A percentile compares a stretch with the other conserved stretches of the same genome.
Conservation (phyloP, 2,888 invertebrate genomes). For the Cabera pusaria region DNA sequence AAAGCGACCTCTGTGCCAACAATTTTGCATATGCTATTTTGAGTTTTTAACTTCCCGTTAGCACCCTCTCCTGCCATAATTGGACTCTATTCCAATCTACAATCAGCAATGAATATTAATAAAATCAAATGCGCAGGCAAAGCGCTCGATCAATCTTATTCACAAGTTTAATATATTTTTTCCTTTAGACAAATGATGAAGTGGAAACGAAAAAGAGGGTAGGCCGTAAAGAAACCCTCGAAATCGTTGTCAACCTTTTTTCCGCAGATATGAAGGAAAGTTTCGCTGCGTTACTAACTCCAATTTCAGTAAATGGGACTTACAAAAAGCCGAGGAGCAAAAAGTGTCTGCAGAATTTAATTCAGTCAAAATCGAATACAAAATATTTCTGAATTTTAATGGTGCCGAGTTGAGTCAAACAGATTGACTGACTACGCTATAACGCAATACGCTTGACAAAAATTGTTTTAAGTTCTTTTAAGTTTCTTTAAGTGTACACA, state of each 20-base stretch:
- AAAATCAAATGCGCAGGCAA: constrained; percentile 48
- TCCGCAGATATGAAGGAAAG: constrained; percentile 32
- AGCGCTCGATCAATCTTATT: constrained; percentile 52
- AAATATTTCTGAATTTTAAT: constrained; percentile 2
- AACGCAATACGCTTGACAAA: no score
- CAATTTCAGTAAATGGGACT: constrained; percentile 32
- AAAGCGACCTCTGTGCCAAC: constrained; percentile 57
- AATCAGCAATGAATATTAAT: constrained; percentile 77
- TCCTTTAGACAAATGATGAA: constrained; percentile 48
- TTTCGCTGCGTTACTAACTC: constrained; percentile 29
- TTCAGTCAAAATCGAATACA: constrained; percentile 1
- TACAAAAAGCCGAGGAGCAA: constrained; percentile 14
- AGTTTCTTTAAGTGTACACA: no score
- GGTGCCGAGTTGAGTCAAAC: background rate
- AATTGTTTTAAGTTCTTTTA: no score
- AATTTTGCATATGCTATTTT: constrained; percentile 70
- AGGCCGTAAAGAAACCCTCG: constrained; percentile 35
- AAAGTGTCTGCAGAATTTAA: constrained; percentile 4
- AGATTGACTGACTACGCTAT: constrained; percentile 2
- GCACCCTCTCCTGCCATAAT: constrained; percentile 47
- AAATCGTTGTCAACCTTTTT: constrained; percentile 37
- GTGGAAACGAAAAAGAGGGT: constrained; percentile 38
- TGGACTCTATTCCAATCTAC: constrained; percentile 61
- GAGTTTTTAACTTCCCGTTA: constrained; percentile 50
- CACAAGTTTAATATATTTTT: constrained; percentile 44